These are phyloP conservation scores for Cerastoderma edule DNA, from an alignment of 2,888 invertebrate species.

Conservation along the genomic window DNA sequence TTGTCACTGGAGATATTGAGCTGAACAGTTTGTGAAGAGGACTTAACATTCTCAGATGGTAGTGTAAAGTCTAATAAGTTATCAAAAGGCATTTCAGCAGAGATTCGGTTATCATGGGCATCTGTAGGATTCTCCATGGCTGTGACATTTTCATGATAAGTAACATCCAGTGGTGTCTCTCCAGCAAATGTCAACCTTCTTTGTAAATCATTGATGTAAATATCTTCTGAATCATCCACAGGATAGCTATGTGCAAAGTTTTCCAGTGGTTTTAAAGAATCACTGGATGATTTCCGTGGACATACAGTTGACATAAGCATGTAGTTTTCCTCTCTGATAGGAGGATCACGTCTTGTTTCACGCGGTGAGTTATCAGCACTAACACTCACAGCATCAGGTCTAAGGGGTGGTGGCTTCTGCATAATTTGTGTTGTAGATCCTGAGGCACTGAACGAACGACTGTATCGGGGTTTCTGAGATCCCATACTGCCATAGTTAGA, in stretches of 20 bases:
- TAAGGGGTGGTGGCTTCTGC: slow-evolving; percentile 4
- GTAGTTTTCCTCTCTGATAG: slow-evolving; percentile 73
- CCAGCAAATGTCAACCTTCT: background rate
- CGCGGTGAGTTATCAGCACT: slow-evolving; percentile 61
- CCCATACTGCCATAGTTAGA: background rate
- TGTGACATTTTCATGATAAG: slow-evolving; percentile 17
- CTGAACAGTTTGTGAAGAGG: slow-evolving; percentile 31
- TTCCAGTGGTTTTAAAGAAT: slow-evolving; percentile 63
- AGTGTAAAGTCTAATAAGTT: slow-evolving; percentile 57
- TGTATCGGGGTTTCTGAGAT: slow-evolving; percentile 49
- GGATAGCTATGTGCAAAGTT: too few relatives aligned
- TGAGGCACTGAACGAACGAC: slow-evolving; percentile 65
- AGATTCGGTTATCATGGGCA: background rate
- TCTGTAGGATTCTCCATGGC: background rate
- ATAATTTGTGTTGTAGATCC: slow-evolving; percentile 31
- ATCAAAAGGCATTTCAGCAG: slow-evolving; percentile 57
- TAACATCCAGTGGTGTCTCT: background rate
- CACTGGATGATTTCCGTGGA: slow-evolving; percentile 62
- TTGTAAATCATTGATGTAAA: slow-evolving; percentile 47
- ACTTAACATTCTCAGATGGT: slow-evolving; percentile 58
- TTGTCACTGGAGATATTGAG: slow-evolving; percentile 30
- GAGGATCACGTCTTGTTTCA: slow-evolving; percentile 43
- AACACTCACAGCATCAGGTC: slow-evolving; percentile 41
- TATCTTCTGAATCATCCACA: slow-evolving; percentile 25
- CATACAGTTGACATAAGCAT: slow-evolving; percentile 73